phyloP scores from a whole-genome alignment of 2,113 vertebrate species.

The Hemichromis elongatus region DNA sequence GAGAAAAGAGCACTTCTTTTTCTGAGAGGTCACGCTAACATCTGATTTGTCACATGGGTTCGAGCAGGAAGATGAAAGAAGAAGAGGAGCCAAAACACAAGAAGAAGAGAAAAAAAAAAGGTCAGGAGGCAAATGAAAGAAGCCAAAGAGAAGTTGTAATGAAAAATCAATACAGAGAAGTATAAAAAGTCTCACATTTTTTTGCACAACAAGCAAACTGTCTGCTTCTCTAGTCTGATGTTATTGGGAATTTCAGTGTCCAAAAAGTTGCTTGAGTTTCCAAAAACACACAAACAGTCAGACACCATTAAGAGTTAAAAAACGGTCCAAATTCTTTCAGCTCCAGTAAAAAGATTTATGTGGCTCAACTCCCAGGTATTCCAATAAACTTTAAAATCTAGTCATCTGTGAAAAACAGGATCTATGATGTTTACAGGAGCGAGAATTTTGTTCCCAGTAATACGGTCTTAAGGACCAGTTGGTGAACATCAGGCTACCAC shows the following conservation, averaged over 20 bases:
- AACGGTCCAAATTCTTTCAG: neutral
- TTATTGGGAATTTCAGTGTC: neutral
- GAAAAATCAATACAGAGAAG: neutral
- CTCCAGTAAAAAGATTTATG: neutral
- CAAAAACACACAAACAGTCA: neutral
- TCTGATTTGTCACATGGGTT: neutral
- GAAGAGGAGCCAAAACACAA: neutral
- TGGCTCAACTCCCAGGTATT: neutral
- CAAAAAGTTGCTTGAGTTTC: neutral
- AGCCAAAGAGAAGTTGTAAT: neutral
- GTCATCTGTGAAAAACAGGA: neutral
- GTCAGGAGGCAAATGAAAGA: neutral
- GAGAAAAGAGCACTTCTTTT: conserved; percentile 49
- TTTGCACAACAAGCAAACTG: neutral
- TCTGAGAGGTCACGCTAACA: conserved; percentile 16
- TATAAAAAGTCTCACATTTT: neutral
- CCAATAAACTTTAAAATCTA: neutral
- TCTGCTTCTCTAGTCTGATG: neutral
- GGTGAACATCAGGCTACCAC: neutral
- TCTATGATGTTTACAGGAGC: neutral
- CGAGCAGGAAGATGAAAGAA: neutral
- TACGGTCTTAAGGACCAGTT: neutral
- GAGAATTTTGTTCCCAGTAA: neutral
- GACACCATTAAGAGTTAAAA: neutral
- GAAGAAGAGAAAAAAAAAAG: fast-evolving